phyloP scores from a whole-genome alignment of 2,113 vertebrate species.

The Zeus faber region DNA sequence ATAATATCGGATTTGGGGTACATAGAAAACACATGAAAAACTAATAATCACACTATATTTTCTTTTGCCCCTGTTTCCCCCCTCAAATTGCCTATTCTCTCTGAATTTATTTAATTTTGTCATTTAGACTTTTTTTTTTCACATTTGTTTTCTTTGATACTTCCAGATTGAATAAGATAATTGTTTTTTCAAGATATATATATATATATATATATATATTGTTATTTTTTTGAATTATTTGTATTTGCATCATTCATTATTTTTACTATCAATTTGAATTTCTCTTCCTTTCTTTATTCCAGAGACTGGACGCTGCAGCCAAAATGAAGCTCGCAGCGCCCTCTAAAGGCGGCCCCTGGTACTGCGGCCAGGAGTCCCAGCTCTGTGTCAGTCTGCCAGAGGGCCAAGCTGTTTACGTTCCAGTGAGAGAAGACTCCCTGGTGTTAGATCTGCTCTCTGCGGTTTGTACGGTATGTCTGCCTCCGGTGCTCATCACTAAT shows the following conservation, averaged over 20 bases:
- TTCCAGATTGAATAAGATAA: too few relatives aligned
- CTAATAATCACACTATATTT: background rate
- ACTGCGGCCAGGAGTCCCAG: conserved; percentile 59
- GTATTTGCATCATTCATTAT: too few relatives aligned
- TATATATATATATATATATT: too few relatives aligned
- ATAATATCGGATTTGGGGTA: background rate
- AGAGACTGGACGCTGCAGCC: conserved; percentile 68
- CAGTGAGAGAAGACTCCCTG: background rate
- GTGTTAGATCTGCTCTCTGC: background rate
- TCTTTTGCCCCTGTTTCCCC: conserved; percentile 5
- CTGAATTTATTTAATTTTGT: too few relatives aligned
- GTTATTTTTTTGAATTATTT: too few relatives aligned
- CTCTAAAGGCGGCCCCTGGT: conserved; percentile 65
- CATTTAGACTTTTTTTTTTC: too few relatives aligned
- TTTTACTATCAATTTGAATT: too few relatives aligned
- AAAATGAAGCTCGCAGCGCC: conserved; percentile 64
- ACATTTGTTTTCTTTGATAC: too few relatives aligned
- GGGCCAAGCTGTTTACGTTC: background rate
- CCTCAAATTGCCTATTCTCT: too few relatives aligned
- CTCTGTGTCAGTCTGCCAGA: background rate
- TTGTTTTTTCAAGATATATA: too few relatives aligned
- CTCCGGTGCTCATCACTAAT: background rate
- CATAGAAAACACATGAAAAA: too few relatives aligned
- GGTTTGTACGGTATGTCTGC: background rate
- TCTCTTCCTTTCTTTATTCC: too few relatives aligned